A percentile compares a stretch with the other conserved stretches of the same genome.
phyloP scores from a whole-genome alignment of 1,140 invertebrate genomes.

The Pseudoatta argentina region DNA sequence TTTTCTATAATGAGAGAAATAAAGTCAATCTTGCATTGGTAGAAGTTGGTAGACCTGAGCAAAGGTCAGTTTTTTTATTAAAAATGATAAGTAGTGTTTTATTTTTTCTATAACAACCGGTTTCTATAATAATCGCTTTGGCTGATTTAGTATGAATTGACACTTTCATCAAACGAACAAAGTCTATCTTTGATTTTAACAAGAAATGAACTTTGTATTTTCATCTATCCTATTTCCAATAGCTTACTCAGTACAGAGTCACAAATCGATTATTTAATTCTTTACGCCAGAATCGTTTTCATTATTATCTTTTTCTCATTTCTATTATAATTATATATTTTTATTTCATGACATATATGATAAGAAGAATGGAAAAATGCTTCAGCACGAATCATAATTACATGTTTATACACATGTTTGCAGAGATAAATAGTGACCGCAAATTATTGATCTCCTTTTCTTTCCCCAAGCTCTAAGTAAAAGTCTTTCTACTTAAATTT shows the following conservation, averaged over 20 bases:
- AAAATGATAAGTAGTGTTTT: too few relatives aligned
- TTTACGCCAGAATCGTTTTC: background rate
- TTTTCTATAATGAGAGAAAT: background rate
- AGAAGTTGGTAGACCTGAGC: too few relatives aligned
- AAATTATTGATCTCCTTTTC: background rate
- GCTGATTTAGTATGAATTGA: background rate
- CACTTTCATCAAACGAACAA: slow-evolving; percentile 4
- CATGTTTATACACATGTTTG: background rate
- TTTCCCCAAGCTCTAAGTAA: background rate
- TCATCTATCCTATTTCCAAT: background rate
- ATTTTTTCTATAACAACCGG: background rate
- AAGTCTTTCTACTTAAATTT: background rate
- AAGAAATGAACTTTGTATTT: background rate
- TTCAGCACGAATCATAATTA: background rate
- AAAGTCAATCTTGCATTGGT: too few relatives aligned
- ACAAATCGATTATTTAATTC: background rate
- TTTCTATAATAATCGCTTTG: background rate
- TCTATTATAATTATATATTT: too few relatives aligned
- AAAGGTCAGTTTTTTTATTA: too few relatives aligned
- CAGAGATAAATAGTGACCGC: background rate
- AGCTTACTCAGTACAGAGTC: background rate
- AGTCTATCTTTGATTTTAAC: slow-evolving; percentile 9
- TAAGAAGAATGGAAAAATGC: background rate
- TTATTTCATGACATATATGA: background rate
- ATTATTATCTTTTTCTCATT: background rate